Evolutionary conservation across 2,113 vertebrate genomes (phyloP), one percentile per base, ranked within the genome.

Genomic region (Dascyllus trimaculatus): DNA sequence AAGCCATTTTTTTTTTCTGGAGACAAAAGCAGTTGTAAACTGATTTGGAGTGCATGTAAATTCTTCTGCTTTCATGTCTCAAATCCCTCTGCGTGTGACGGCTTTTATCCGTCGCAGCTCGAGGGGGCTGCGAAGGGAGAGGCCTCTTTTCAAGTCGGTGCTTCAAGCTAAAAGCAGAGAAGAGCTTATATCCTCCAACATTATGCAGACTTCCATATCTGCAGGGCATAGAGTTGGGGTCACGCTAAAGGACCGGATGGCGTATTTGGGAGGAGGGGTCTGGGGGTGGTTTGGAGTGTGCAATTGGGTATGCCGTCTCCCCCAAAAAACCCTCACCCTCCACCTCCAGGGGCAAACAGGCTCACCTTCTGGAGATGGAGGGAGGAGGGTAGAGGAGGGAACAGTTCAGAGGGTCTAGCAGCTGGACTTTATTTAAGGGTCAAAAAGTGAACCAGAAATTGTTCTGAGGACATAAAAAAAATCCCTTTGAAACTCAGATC

Each of bases 391-490:
- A 56, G 57, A 13, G 48, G 72, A 71, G 72, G 75, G 78, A 84
- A 57, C 14, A 88, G 85, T 89, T 92, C 82, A 91, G 89, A 91
- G 87, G 83, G 84, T 76, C 79, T 79, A 76, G 85, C 92, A 93
- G 91, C 91, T 93, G 90, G 86, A 86, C 89, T 91, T 93, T 90
- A 91, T 93, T 92, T 88, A 88, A 84, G 73, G 90, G 90, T 93
- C 84, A 90, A 90, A 87, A 89, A 92, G 91, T 91, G 76, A 89
- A 87, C 61, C 69, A 80, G 85, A 91, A 91, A 89, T 91, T 90
- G 84, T 84, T 84, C 82, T 54, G 73, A 82, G 84, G 89, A 88
- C 86, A 85, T 85, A 54, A 84, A 87, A 80, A 80, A 83, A 84
- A 88, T 78, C 58, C 78, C 85, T 92, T 92, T 93, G 90, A 94